These are phyloP conservation scores for Petrosia ficiformis DNA, from an alignment of 37 sponge, comb jelly and placozoan species.

Conservation along the genomic window DNA sequence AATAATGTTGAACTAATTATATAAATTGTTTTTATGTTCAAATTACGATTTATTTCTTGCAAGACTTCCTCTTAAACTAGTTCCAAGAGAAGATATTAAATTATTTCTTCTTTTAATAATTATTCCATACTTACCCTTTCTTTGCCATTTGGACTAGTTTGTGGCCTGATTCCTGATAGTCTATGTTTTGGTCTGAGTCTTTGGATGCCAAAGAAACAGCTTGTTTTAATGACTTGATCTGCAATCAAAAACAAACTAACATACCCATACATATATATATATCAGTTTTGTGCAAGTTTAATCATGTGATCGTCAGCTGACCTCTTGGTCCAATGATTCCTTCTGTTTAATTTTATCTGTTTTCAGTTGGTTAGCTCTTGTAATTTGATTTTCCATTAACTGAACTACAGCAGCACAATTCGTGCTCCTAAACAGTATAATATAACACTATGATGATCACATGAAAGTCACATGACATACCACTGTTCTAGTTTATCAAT, in stretches of 20 bases:
- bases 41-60: not conserved
- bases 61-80: slow-evolving; percentile 4
- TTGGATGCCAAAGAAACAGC: not conserved
- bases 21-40: no score
- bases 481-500: slow-evolving; percentile 64
- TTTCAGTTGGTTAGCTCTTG: slow-evolving; percentile 52
- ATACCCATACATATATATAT: not conserved
- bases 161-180: not conserved
- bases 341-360: slow-evolving; percentile 17
- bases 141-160: not conserved
- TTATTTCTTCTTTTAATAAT: not conserved
- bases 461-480: slow-evolving; percentile 37
- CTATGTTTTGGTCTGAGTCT: not conserved
- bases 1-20: no score
- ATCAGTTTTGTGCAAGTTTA: no score
- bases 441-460: not conserved
- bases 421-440: slow-evolving; percentile 53
- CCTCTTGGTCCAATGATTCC: slow-evolving; percentile 46
- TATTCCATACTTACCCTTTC: slow-evolving; percentile 4
- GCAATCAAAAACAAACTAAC: not conserved
- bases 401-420: slow-evolving; percentile 60
- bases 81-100: not conserved
- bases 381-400: slow-evolving; percentile 57
- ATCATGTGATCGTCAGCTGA: no score
- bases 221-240: not conserved